These are phyloP conservation scores for Anthoscopus minutus DNA, from an alignment of 2,113 vertebrate species.

Conservation along the genomic window DNA sequence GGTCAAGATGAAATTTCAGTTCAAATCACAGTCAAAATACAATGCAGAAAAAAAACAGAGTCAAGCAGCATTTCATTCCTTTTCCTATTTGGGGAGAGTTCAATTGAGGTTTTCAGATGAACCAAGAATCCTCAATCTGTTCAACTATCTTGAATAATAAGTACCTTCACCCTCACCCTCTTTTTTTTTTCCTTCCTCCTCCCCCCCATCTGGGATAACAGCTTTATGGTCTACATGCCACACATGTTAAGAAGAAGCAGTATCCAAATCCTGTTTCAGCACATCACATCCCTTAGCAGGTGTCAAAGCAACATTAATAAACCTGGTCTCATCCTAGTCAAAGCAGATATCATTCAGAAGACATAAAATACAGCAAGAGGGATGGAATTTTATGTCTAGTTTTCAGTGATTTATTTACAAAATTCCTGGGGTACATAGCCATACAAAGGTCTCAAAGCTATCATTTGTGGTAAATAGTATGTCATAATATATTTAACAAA, in stretches of 20 bases:
- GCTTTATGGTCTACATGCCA: neutral
- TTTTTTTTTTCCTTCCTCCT: no score
- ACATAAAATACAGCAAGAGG: neutral
- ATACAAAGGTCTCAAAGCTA: neutral
- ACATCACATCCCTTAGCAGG: slow-evolving; percentile 13
- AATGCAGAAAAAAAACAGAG: neutral
- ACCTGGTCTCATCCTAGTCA: neutral
- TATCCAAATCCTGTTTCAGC: neutral
- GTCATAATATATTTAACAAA: slow-evolving; percentile 28
- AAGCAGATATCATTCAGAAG: neutral
- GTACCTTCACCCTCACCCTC: neutral
- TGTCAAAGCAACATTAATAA: slow-evolving; percentile 20
- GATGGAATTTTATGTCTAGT: neutral
- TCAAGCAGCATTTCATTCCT: slow-evolving; percentile 22
- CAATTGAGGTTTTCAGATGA: slow-evolving; percentile 34
- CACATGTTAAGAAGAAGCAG: neutral
- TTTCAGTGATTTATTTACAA: slow-evolving; percentile 17
- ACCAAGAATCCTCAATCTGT: slow-evolving; percentile 34
- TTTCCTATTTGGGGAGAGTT: slow-evolving; percentile 30
- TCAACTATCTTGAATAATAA: slow-evolving; percentile 46
- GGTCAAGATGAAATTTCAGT: slow-evolving; percentile 30
- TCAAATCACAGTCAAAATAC: slow-evolving; percentile 32
- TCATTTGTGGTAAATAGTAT: neutral
- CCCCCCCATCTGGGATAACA: neutral
- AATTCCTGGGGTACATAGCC: neutral